Evolutionary conservation across 2,888 invertebrate species (phyloP).

Genomic region (Mythimna vitellina): DNA sequence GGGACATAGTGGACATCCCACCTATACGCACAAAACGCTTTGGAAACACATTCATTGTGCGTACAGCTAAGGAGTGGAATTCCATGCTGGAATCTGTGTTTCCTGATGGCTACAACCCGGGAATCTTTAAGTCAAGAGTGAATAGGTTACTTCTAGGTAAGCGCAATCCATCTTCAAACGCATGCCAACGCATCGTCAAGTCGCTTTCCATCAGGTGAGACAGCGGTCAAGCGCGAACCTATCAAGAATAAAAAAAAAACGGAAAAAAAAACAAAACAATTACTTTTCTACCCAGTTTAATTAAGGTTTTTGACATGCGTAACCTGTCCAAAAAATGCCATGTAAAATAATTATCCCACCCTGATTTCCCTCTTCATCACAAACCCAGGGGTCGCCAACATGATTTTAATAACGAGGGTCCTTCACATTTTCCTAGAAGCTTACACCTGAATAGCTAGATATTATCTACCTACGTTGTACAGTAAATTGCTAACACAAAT

Average conservation of each 20-base stretch:
- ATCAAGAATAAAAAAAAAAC: background rate
- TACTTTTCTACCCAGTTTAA: constrained; percentile 2
- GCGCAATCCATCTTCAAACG: no score
- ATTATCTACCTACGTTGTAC: constrained; percentile 67
- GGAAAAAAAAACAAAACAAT: background rate
- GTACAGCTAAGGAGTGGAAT: no score
- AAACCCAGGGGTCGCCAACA: constrained; percentile 20
- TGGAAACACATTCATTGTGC: no score
- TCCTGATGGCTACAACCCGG: no score
- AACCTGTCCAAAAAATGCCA: background rate
- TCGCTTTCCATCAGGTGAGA: no score
- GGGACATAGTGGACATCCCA: no score
- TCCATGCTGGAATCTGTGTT: no score
- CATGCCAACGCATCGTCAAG: no score
- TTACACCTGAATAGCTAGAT: constrained; percentile 57
- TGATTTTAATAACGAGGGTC: constrained; percentile 49
- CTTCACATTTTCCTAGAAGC: constrained; percentile 47
- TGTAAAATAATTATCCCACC: constrained; percentile 13
- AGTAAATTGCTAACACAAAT: constrained; percentile 82
- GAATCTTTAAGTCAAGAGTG: no score
- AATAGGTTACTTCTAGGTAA: no score
- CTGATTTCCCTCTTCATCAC: constrained; percentile 25
- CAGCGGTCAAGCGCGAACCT: no score
- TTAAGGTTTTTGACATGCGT: background rate
- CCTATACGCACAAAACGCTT: no score